Evolutionary conservation across 2,797 vertebrate species (phyloP).

Genomic region (Pseudocheirus occidentalis): DNA sequence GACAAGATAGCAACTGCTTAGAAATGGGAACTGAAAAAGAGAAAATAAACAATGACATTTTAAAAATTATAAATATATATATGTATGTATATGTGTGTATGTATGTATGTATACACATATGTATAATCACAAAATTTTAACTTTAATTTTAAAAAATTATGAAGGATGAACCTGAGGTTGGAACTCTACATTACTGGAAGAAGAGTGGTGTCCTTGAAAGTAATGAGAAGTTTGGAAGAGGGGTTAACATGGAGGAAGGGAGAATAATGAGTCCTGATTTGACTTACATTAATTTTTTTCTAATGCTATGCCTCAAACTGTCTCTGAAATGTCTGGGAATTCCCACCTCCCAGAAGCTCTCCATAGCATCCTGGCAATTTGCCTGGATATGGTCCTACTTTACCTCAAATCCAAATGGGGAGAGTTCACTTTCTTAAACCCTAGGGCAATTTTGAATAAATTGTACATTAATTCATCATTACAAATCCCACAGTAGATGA

Average conservation of each 20-base stretch:
- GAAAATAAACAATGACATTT: not conserved
- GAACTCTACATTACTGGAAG: not conserved
- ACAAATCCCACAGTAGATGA: conserved; percentile 18
- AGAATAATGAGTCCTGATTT: not conserved
- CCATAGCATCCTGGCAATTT: not conserved
- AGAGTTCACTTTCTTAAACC: conserved; percentile 3
- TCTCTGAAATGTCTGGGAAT: not conserved
- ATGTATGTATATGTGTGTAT: no score
- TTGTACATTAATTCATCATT: not conserved
- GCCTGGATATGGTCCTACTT: not conserved
- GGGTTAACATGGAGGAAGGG: not conserved
- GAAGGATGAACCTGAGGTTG: not conserved
- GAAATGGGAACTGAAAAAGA: not conserved
- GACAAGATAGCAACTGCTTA: not conserved
- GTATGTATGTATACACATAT: not conserved
- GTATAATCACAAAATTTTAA: not conserved
- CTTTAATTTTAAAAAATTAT: not conserved
- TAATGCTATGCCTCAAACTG: not conserved
- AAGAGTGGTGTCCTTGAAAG: not conserved
- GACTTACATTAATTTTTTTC: not conserved
- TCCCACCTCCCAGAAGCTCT: not conserved
- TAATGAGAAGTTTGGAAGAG: not conserved
- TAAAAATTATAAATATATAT: not conserved
- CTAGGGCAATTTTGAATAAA: not conserved
- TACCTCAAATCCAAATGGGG: not conserved